A percentile compares a stretch with the other conserved stretches of the same genome.
phyloP scores from a whole-genome alignment of 2,113 vertebrate genomes.

The Cyanoramphus novaezelandiae region DNA sequence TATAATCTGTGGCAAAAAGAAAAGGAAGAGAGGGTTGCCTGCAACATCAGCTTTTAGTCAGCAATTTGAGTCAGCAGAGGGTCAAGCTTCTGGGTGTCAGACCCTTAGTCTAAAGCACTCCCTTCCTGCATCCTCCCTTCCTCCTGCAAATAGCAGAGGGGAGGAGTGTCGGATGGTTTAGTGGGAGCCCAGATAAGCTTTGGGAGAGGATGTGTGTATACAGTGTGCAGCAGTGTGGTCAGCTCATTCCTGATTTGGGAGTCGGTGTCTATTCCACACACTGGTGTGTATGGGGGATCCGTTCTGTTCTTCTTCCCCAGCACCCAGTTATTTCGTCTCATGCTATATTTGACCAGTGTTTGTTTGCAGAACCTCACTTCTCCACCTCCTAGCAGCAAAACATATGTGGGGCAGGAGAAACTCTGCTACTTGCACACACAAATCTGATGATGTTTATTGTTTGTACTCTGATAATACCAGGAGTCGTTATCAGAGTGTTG shows the following conservation, averaged over 20 bases:
- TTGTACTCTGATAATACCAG: background rate
- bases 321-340: background rate
- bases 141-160: background rate
- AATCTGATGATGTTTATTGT: background rate
- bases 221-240: background rate
- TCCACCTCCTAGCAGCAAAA: background rate
- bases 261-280: background rate
- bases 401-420: background rate
- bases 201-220: background rate
- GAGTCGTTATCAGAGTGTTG: background rate
- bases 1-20: background rate
- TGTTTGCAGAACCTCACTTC: background rate
- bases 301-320: background rate
- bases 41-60: constrained; percentile 22
- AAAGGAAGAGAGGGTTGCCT: background rate
- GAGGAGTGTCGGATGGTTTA: background rate
- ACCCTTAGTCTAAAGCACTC: background rate
- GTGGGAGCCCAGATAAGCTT: background rate
- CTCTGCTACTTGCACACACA: fast-evolving
- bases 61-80: background rate
- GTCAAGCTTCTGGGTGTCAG: constrained; percentile 16
- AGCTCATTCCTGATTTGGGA: background rate
- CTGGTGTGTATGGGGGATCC: fast-evolving
- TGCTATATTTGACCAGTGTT: background rate
- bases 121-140: constrained; percentile 43